Conservation (phyloP, 2,888 invertebrate species). For the Drosophila emarginata region DNA sequence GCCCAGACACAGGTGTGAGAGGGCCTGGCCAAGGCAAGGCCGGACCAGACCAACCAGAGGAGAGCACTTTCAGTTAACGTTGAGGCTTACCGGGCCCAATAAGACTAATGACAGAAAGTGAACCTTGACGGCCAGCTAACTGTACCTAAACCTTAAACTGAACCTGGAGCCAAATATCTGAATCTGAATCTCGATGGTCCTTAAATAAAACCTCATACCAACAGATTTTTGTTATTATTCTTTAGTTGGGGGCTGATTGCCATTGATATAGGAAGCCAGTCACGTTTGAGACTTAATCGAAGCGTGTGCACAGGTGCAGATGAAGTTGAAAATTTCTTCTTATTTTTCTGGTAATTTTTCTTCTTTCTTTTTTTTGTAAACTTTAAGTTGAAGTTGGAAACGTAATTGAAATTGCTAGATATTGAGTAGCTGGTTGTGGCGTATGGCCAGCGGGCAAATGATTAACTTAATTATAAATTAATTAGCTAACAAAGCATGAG, state of each 20-base stretch:
- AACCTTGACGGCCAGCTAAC: neutral
- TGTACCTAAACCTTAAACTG: neutral
- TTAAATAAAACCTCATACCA: slow-evolving; percentile 5
- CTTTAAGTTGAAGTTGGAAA: slow-evolving; percentile 28
- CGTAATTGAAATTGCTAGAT: slow-evolving; percentile 15
- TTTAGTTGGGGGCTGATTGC: slow-evolving; percentile 24
- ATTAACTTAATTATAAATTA: slow-evolving; percentile 75
- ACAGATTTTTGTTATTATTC: neutral
- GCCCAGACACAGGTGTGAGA: slow-evolving; percentile 38
- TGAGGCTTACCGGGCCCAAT: neutral
- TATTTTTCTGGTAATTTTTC: too few species aligned
- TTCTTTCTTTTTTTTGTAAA: slow-evolving; percentile 14
- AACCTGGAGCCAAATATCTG: slow-evolving; percentile 3
- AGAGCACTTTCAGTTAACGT: neutral
- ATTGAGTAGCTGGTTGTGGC: neutral
- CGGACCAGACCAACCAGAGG: slow-evolving; percentile 31
- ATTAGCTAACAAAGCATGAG: slow-evolving; percentile 62
- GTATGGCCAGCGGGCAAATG: slow-evolving; percentile 45
- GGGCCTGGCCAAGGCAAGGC: too few species aligned
- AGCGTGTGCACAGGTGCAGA: slow-evolving; percentile 44
- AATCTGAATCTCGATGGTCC: slow-evolving; percentile 3
- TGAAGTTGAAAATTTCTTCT: slow-evolving; percentile 45
- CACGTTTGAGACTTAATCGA: slow-evolving; percentile 70
- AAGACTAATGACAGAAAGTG: slow-evolving; percentile 4
- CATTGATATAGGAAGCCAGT: slow-evolving; percentile 65